phyloP scores from a whole-genome alignment of 2,888 invertebrate genomes.

The Malthinus seriepunctatus region DNA sequence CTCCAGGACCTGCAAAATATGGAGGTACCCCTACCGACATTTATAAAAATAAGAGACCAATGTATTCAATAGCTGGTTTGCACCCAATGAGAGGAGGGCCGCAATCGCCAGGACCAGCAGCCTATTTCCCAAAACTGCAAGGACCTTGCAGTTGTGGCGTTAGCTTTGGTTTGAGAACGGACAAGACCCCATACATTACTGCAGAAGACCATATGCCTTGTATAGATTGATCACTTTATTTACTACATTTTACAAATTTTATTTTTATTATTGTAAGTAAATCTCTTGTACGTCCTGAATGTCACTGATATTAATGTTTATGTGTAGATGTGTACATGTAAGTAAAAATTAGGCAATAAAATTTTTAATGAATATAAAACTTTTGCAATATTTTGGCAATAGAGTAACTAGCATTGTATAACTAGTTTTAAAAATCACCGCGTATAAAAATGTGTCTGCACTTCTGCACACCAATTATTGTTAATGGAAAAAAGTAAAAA shows the following conservation, averaged over 20 bases:
- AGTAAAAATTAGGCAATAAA: too few relatives aligned
- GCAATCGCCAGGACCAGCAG: conserved; percentile 60
- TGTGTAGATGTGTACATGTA: too few relatives aligned
- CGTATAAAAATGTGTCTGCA: too few relatives aligned
- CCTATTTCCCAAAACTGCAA: conserved; percentile 56
- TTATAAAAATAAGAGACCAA: conserved; percentile 45
- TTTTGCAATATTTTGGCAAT: too few relatives aligned
- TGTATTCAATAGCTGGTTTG: conserved; percentile 42
- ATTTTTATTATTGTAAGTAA: too few relatives aligned
- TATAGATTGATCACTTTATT: conserved; percentile 16
- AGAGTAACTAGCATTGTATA: too few relatives aligned
- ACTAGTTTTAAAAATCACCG: too few relatives aligned
- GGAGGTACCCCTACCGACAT: conserved; percentile 39
- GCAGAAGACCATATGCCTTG: conserved; percentile 62
- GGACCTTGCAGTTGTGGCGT: conserved; percentile 57
- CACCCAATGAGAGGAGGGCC: conserved; percentile 42
- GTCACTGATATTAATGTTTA: too few relatives aligned
- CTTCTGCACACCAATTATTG: too few relatives aligned
- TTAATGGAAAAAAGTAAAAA: too few relatives aligned
- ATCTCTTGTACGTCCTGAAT: too few relatives aligned
- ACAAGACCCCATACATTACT: conserved; percentile 63
- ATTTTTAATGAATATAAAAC: too few relatives aligned
- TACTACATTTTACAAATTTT: neutral
- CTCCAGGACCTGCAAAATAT: conserved; percentile 57
- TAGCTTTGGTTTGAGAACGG: conserved; percentile 65